Conservation (phyloP, 2,797 vertebrate genomes). For the Erpetoichthys calabaricus region DNA sequence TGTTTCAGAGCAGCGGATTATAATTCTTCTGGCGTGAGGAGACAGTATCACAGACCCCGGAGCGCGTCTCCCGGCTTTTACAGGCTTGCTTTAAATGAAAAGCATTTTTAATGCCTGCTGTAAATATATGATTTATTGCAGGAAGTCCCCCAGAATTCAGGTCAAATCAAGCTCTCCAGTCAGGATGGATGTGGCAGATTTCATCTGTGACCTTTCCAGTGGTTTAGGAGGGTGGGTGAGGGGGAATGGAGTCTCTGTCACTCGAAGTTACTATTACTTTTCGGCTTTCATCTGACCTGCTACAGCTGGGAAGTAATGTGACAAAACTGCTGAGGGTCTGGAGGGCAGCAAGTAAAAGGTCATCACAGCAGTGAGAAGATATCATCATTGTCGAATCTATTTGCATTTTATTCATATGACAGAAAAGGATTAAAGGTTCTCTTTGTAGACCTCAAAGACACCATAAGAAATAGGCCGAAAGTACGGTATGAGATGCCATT, state of each 20-base stretch:
- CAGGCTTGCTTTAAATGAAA: neutral
- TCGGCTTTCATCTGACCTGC: constrained; percentile 8
- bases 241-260: constrained; percentile 12
- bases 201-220: constrained; percentile 22
- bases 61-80: neutral
- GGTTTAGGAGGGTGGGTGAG: constrained; percentile 6
- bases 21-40: neutral
- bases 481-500: too few relatives aligned
- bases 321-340: constrained; percentile 15
- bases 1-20: neutral
- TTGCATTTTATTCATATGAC: neutral
- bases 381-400: neutral
- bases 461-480: too few relatives aligned
- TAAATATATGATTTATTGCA: neutral
- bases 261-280: constrained; percentile 12
- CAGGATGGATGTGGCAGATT: constrained; percentile 10
- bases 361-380: constrained; percentile 8
- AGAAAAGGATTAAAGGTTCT: too few relatives aligned
- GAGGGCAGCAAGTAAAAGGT: constrained; percentile 23
- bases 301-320: constrained; percentile 17
- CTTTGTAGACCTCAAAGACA: too few relatives aligned
- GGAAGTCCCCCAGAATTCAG: constrained; percentile 5
- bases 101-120: neutral
- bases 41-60: too few relatives aligned
- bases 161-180: constrained; percentile 14